Percentiles rank a stretch among this genome's conserved stretches.
Evolutionary conservation across 2,113 vertebrate genomes (phyloP).

Genomic region (Bolborhynchus lineola): DNA sequence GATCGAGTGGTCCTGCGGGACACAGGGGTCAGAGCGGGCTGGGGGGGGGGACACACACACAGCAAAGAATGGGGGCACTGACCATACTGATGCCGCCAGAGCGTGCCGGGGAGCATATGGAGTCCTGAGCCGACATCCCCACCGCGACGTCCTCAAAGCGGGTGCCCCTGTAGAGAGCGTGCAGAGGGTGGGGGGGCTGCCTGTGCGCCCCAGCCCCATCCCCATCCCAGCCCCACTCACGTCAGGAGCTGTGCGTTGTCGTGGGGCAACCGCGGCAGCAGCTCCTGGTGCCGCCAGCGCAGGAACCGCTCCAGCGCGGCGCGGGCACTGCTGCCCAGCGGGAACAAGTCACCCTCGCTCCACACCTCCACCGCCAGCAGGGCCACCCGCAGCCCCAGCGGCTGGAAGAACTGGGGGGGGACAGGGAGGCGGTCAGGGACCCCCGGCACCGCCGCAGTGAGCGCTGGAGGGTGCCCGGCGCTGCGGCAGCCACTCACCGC

Average conservation of each 20-base stretch:
- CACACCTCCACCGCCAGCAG: conserved; percentile 90
- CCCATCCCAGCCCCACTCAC: conserved; percentile 67
- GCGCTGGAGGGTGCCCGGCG: neutral
- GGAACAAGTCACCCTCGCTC: conserved; percentile 79
- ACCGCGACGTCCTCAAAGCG: conserved; percentile 80
- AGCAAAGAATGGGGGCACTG: conserved; percentile 15
- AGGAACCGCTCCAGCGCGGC: conserved; percentile 84
- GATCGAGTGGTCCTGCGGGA: conserved; percentile 73
- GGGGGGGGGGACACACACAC: fast-evolving
- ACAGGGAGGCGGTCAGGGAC: neutral
- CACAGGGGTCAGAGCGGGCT: neutral
- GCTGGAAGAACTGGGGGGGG: conserved; percentile 82
- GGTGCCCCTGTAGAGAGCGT: conserved; percentile 68
- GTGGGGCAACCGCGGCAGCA: conserved; percentile 83
- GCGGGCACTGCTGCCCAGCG: conserved; percentile 69
- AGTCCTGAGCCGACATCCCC: conserved; percentile 87
- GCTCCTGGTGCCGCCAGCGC: conserved; percentile 80
- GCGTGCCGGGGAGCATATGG: conserved; percentile 85
- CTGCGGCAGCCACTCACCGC: conserved; percentile 75
- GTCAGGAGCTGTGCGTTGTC: conserved; percentile 94
- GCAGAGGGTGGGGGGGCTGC: neutral
- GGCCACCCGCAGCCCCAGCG: conserved; percentile 85
- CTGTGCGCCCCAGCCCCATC: fast-evolving
- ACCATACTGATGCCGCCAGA: conserved; percentile 92
- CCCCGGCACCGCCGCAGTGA: neutral